Evolutionary conservation across 1,140 invertebrate genomes (phyloP).

Genomic region (Trichonephila clavata): DNA sequence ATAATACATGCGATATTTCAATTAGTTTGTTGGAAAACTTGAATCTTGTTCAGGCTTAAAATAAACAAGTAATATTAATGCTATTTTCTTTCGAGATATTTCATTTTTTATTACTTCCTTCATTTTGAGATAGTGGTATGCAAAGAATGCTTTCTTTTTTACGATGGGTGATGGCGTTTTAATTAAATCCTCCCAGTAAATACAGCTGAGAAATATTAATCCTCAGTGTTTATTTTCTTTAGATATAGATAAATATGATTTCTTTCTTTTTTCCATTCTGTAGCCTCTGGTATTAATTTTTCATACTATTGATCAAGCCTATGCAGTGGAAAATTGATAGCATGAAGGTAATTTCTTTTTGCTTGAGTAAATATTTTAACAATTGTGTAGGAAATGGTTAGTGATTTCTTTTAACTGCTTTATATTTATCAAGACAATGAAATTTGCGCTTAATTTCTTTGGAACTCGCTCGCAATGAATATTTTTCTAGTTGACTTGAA

Average conservation of each 20-base stretch:
- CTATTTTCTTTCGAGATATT: not conserved
- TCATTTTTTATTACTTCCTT: not conserved
- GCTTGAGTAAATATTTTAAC: conserved; percentile 27
- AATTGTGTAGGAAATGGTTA: not conserved
- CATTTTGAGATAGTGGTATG: not conserved
- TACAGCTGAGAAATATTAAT: conserved; percentile 23
- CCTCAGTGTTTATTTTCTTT: not conserved
- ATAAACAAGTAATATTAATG: conserved; percentile 49
- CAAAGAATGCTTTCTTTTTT: conserved; percentile 4
- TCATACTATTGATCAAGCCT: conserved; percentile 4
- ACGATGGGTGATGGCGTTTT: conserved; percentile 13
- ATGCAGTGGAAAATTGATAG: not conserved
- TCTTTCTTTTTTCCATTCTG: not conserved
- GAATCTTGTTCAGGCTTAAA: conserved; percentile 6
- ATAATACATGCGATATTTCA: conserved; percentile 49
- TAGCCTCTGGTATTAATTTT: conserved; percentile 15
- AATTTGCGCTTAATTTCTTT: not conserved
- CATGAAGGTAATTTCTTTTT: not conserved
- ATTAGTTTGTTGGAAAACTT: conserved; percentile 28
- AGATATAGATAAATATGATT: conserved; percentile 2
- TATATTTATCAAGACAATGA: not conserved
- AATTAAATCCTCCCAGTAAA: conserved; percentile 33
- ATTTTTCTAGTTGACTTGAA: not conserved
- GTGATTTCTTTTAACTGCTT: not conserved
- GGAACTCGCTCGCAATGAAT: not conserved